Conservation (phyloP, 1,140 invertebrate genomes). For the Orchesella cincta region DNA sequence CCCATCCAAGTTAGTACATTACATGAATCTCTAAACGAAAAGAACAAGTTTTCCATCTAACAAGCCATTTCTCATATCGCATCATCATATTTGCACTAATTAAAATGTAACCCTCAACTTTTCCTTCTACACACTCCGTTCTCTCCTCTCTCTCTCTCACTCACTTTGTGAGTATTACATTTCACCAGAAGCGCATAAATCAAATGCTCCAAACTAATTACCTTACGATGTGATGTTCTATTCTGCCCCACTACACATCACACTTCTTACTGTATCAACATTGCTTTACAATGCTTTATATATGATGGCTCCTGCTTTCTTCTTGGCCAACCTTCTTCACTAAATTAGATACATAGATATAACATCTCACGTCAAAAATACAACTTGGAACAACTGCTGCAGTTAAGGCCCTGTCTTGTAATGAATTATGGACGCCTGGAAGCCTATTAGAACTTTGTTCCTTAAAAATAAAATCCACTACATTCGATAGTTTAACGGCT, state of each 20-base stretch:
- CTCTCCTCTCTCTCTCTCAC: background rate
- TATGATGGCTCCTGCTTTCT: too few relatives aligned
- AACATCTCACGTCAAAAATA: background rate
- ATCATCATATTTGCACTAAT: constrained; percentile 19
- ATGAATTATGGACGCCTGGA: background rate
- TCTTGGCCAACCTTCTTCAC: background rate
- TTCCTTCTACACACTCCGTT: background rate
- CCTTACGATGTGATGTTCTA: too few relatives aligned
- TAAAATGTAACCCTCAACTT: constrained; percentile 21
- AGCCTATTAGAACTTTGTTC: too few relatives aligned
- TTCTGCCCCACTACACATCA: background rate
- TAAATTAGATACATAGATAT: background rate
- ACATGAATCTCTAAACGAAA: too few relatives aligned
- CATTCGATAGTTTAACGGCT: too few relatives aligned
- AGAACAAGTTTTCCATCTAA: background rate
- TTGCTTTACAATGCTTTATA: too few relatives aligned
- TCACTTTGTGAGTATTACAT: background rate
- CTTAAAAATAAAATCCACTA: too few relatives aligned
- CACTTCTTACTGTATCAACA: too few relatives aligned
- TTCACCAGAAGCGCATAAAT: constrained; percentile 9
- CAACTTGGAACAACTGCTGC: background rate
- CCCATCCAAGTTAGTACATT: too few relatives aligned
- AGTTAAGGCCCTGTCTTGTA: background rate
- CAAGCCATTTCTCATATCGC: too few relatives aligned
- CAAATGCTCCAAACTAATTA: constrained; percentile 15